Evolutionary conservation across 2,888 invertebrate genomes (phyloP).

Genomic region (Sabatieria punctata): DNA sequence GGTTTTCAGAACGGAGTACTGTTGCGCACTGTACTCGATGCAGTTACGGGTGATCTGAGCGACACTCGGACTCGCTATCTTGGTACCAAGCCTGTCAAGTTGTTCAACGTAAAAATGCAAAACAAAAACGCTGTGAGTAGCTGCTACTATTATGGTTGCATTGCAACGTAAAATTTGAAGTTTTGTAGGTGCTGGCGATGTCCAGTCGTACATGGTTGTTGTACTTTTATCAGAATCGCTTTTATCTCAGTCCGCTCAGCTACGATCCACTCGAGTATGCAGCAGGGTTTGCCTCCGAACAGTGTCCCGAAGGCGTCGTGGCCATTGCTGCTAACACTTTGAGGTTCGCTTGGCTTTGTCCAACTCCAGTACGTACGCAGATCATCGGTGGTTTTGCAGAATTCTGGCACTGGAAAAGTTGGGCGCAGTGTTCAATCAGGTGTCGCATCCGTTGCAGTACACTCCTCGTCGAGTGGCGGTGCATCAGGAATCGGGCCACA

Average conservation of each 20-base stretch:
- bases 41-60: conserved; percentile 83
- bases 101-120: conserved; percentile 88
- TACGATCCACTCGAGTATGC: conserved; percentile 94
- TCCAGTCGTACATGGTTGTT: conserved; percentile 95
- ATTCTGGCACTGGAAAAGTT: conserved; percentile 94
- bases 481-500: conserved; percentile 70
- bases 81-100: conserved; percentile 81
- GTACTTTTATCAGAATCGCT: conserved; percentile 84
- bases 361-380: no score
- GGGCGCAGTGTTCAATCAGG: conserved; percentile 89
- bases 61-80: conserved; percentile 93
- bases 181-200: conserved; percentile 60
- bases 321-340: conserved; percentile 95
- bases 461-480: conserved; percentile 82
- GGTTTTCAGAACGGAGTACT: conserved; percentile 74
- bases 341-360: conserved; percentile 37
- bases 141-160: background rate
- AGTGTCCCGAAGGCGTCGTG: conserved; percentile 97
- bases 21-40: conserved; percentile 77
- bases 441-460: conserved; percentile 74
- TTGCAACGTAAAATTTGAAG: background rate
- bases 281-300: conserved; percentile 80
- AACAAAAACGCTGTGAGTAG: conserved; percentile 77
- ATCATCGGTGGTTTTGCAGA: conserved; percentile 22
- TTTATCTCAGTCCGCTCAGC: conserved; percentile 39